Evolutionary conservation across 2,888 invertebrate species (phyloP).

Genomic region (Pammene aurita): DNA sequence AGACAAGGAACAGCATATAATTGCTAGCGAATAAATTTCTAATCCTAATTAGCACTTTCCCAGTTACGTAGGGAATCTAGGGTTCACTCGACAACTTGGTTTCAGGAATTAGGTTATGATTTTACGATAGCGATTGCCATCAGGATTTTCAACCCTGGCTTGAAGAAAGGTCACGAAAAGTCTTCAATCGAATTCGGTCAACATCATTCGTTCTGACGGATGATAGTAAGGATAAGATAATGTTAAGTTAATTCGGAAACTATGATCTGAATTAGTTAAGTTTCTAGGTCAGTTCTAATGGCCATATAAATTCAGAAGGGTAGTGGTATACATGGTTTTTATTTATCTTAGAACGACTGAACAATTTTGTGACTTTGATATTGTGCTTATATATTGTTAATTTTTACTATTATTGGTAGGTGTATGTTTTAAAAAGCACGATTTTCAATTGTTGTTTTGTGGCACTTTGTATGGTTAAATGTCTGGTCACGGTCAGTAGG

Average conservation of each 20-base stretch:
- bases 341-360: slow-evolving; percentile 4
- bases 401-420: too few relatives aligned
- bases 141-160: not conserved
- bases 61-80: not conserved
- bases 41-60: not conserved
- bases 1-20: slow-evolving; percentile 61
- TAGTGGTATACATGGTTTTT: slow-evolving; percentile 5
- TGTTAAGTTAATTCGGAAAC: slow-evolving; percentile 15
- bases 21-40: slow-evolving; percentile 55
- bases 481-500: too few relatives aligned
- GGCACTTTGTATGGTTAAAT: too few relatives aligned
- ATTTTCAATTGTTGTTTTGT: too few relatives aligned
- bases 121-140: not conserved
- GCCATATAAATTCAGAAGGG: slow-evolving; percentile 6
- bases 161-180: not conserved
- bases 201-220: too few relatives aligned
- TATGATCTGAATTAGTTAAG: slow-evolving; percentile 13
- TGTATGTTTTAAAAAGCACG: too few relatives aligned
- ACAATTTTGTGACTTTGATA: not conserved
- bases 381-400: too few relatives aligned
- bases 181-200: too few relatives aligned
- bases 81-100: not conserved
- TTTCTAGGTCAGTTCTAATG: slow-evolving; percentile 34
- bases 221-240: not conserved
- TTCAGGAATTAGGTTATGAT: not conserved